phyloP scores from a whole-genome alignment of 2,888 invertebrate genomes.

The Spisula solida region DNA sequence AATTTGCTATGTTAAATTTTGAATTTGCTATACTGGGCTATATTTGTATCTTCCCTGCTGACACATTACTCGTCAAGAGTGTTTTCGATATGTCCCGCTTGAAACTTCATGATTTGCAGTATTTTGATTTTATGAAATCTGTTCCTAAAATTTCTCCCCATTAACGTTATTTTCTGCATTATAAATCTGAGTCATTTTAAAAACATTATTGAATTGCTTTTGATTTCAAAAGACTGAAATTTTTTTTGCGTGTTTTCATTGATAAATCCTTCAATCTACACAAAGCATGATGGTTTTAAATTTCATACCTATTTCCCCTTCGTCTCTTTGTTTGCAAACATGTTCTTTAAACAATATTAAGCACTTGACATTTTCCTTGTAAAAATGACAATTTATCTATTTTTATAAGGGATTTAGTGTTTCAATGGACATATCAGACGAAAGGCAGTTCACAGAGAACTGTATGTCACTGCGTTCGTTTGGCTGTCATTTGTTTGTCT shows the following conservation, averaged over 20 bases:
- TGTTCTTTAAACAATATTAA: neutral
- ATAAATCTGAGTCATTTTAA: neutral
- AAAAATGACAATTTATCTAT: conserved; percentile 22
- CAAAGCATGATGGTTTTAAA: neutral
- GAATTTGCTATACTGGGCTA: no score
- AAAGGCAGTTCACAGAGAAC: neutral
- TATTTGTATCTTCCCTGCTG: no score
- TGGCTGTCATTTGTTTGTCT: neutral
- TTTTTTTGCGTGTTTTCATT: conserved; percentile 5
- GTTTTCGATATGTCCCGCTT: no score
- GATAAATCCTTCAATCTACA: neutral
- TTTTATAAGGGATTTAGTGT: neutral
- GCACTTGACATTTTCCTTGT: conserved; percentile 19
- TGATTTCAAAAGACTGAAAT: conserved; percentile 7
- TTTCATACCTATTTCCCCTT: neutral
- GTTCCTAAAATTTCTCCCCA: no score
- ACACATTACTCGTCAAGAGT: no score
- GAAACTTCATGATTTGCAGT: neutral
- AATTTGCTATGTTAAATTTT: no score
- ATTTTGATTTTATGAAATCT: neutral
- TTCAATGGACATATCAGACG: neutral
- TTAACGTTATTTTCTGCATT: neutral
- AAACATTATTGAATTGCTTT: neutral
- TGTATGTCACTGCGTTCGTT: neutral
- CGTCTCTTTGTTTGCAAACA: neutral